Conservation (phyloP, 2,888 invertebrate species). For the Sycophila texana region DNA sequence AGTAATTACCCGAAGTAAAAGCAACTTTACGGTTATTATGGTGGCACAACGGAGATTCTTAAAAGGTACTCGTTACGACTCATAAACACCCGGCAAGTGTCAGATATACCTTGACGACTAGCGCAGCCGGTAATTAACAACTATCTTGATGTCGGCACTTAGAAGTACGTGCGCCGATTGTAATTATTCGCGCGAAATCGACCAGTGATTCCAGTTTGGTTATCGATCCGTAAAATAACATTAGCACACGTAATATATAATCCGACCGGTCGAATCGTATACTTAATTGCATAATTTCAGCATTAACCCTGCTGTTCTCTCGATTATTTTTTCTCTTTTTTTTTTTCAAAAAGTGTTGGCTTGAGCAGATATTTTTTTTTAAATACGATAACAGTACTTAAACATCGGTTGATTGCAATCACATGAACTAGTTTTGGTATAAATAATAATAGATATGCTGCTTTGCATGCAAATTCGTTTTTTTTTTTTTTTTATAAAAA, state of each 20-base stretch:
- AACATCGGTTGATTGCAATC: constrained; percentile 16
- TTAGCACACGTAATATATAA: constrained; percentile 47
- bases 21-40: constrained; percentile 60
- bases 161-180: constrained; percentile 34
- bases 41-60: constrained; percentile 40
- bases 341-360: neutral
- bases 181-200: constrained; percentile 46
- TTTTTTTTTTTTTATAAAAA: too few relatives aligned
- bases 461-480: neutral
- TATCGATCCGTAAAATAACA: constrained; percentile 53
- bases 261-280: constrained; percentile 18
- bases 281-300: constrained; percentile 47
- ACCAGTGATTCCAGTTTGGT: constrained; percentile 42
- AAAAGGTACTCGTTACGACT: constrained; percentile 50
- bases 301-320: constrained; percentile 19
- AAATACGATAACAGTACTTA: constrained; percentile 41
- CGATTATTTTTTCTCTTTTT: too few relatives aligned
- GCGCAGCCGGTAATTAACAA: constrained; percentile 51
- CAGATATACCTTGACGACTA: constrained; percentile 56
- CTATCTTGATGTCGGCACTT: constrained; percentile 51
- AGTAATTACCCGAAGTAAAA: constrained; percentile 50
- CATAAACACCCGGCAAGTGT: constrained; percentile 54
- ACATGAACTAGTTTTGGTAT: constrained; percentile 5
- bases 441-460: neutral
- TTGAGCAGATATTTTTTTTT: constrained; percentile 38